Base-by-base conservation (phyloP, 2,888 invertebrate species). In the Chrysotoxum bicinctum region DNA sequence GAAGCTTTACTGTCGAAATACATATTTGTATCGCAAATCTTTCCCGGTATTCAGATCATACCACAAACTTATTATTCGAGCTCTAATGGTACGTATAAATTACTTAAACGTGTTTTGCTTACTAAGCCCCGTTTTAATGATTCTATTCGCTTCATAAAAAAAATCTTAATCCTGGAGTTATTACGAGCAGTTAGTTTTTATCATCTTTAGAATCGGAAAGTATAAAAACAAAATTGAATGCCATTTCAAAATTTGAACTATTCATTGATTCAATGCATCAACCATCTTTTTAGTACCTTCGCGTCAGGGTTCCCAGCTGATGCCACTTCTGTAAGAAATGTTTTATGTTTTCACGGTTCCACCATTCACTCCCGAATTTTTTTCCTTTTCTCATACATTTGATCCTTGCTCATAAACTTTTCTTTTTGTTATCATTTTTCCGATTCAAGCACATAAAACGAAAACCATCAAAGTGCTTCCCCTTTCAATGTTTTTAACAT, bases 331-430 rank as follows among this genome's bases (percentile, higher is more conserved):
- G 78, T 74, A 40, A 78, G 64, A 45, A 9, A 56, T 26, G 54
- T 75, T 52, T 77, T 62, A 73, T 60, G 62, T 43, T 64, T 26
- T 74, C 73, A 56, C 64, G 52, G 73, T n/a, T n/a, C 64, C 78
- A 43, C 2, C 64, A 69, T 69, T 43, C 14, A 56, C 12, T 35
- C 19, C 19, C 9, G 21, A 9, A 37, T 66, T 66, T 37, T 69
- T 68, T 12, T 66, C 74, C 70, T 56, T 69, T 62, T 69, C 66
- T 75, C 84, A 70, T 75, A 75, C 66, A 79, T 80, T 66, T 79
- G 70, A 84, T 52, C 58, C 64, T 50, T 58, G 58, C 35, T 60
- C 69, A 54, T 32, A 83, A 68, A 69, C n/a, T 56, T 52, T 19
- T 45, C 37, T 37, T 19, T 54, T 58, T 52, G 45, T 62, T 40